phyloP scores from a whole-genome alignment of 2,797 vertebrate genomes.

The Pampus argenteus region DNA sequence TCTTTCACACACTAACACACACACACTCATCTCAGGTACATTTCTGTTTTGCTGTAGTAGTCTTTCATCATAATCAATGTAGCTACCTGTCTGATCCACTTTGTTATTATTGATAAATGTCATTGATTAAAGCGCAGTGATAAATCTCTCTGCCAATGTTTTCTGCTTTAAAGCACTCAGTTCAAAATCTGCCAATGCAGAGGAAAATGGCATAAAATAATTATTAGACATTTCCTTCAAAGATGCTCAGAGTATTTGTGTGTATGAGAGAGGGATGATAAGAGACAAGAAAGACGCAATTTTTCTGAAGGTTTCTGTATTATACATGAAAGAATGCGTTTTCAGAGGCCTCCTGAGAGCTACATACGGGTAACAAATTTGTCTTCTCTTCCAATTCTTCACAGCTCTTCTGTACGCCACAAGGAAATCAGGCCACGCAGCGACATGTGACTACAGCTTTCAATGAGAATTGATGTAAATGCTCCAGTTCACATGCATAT shows the following conservation, averaged over 20 bases:
- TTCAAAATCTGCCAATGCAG: constrained; percentile 40
- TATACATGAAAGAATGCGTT: constrained; percentile 69
- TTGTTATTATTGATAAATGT: constrained; percentile 50
- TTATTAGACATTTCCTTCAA: constrained; percentile 58
- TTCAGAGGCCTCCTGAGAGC: constrained; percentile 59
- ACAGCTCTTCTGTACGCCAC: constrained; percentile 35
- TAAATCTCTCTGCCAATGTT: constrained; percentile 50
- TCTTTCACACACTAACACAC: constrained; percentile 10
- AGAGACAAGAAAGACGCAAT: constrained; percentile 68
- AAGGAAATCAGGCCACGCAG: constrained; percentile 64
- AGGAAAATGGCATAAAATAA: constrained; percentile 48
- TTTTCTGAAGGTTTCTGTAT: constrained; percentile 71
- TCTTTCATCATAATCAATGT: constrained; percentile 50
- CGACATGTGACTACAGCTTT: constrained; percentile 40
- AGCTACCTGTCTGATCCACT: constrained; percentile 44
- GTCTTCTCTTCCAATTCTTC: constrained; percentile 59
- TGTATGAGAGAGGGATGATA: constrained; percentile 25
- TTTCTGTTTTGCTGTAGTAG: constrained; percentile 29
- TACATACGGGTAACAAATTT: constrained; percentile 61
- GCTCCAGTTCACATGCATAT: constrained; percentile 68
- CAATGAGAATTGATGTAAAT: constrained; percentile 67
- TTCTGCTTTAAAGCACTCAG: constrained; percentile 26
- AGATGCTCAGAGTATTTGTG: constrained; percentile 42
- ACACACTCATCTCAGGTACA: not conserved
- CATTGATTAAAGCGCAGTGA: constrained; percentile 40